phyloP scores from a whole-genome alignment of 2,888 invertebrate species.

The Ophion costatus region DNA sequence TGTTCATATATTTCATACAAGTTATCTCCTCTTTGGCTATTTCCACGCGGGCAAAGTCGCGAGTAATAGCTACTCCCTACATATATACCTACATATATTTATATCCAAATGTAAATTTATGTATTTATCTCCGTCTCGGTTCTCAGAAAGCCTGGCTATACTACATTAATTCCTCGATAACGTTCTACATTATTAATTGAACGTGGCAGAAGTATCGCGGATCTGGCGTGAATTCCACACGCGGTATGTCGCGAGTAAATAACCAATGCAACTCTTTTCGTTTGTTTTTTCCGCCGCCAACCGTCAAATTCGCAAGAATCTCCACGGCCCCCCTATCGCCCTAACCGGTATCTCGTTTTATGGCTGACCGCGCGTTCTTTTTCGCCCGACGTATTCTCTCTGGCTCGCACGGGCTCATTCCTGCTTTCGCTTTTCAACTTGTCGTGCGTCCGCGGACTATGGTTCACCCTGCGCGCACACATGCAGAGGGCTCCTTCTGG shows the following conservation, averaged over 20 bases:
- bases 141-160: background rate
- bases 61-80: background rate
- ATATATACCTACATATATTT: background rate
- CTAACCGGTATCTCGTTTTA: slow-evolving; percentile 49
- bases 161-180: slow-evolving; percentile 27
- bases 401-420: slow-evolving; percentile 28
- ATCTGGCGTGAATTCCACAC: slow-evolving; percentile 52
- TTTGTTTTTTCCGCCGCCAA: slow-evolving; percentile 16
- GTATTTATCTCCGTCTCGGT: background rate
- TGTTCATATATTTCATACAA: background rate
- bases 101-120: slow-evolving; percentile 17
- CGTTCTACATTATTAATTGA: slow-evolving; percentile 57
- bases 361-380: slow-evolving; percentile 15
- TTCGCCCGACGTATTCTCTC: slow-evolving; percentile 15
- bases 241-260: slow-evolving; percentile 39
- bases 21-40: background rate
- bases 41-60: background rate
- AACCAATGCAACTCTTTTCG: slow-evolving; percentile 39
- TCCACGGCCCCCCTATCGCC: slow-evolving; percentile 33
- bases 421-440: slow-evolving; percentile 50
- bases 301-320: slow-evolving; percentile 61
- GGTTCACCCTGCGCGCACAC: too few species aligned
- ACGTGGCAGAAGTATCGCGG: slow-evolving; percentile 35
- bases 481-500: too few species aligned
- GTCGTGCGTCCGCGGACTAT: background rate